Conservation (phyloP, 2,888 invertebrate species). For the Apoda limacodes region DNA sequence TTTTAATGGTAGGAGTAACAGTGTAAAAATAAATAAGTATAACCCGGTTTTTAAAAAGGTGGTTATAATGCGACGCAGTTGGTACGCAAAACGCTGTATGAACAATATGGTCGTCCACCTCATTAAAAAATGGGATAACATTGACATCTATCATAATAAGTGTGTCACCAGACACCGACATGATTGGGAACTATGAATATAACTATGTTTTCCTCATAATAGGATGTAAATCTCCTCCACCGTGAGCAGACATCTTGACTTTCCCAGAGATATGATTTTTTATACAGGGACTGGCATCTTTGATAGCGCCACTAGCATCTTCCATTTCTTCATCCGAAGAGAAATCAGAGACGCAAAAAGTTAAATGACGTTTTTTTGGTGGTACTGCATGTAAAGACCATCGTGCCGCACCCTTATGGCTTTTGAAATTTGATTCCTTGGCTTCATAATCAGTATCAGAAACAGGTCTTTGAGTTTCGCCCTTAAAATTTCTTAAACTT, state of each 20-base stretch:
- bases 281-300: slow-evolving; percentile 42
- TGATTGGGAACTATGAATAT: too few relatives aligned
- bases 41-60: too few relatives aligned
- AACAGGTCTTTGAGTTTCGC: slow-evolving; percentile 44
- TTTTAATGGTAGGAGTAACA: too few relatives aligned
- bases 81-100: too few relatives aligned
- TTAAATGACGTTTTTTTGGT: slow-evolving; percentile 53
- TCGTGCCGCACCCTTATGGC: slow-evolving; percentile 43
- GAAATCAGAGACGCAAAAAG: slow-evolving; percentile 49
- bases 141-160: too few relatives aligned
- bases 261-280: slow-evolving; percentile 40
- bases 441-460: slow-evolving; percentile 59
- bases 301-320: slow-evolving; percentile 34
- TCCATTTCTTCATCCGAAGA: slow-evolving; percentile 54
- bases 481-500: slow-evolving; percentile 34
- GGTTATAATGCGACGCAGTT: too few relatives aligned
- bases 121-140: too few relatives aligned
- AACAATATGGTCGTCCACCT: too few relatives aligned
- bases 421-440: slow-evolving; percentile 30
- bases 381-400: slow-evolving; percentile 50
- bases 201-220: slow-evolving; percentile 51
- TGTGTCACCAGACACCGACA: too few relatives aligned
- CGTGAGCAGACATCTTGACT: slow-evolving; percentile 51
- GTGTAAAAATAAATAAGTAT: too few relatives aligned
- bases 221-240: slow-evolving; percentile 55